These are phyloP conservation scores for Ellobius talpinus DNA, from an alignment of 2,113 vertebrate species.

Conservation along the genomic window DNA sequence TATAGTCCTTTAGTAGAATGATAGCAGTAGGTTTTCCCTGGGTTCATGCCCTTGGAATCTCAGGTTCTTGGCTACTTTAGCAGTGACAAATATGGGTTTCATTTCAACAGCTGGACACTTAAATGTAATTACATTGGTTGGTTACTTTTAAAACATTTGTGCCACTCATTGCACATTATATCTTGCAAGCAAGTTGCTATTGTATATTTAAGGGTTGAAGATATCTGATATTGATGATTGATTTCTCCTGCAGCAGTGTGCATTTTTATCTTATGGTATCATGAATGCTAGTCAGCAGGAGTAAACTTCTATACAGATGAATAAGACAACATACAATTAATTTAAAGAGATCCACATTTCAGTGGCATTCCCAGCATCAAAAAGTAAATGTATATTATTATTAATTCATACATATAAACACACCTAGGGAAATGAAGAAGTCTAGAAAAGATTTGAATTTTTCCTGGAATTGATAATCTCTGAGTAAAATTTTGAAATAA, in stretches of 20 bases:
- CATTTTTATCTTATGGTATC: too few relatives aligned
- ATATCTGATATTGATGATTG: not conserved
- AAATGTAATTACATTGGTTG: not conserved
- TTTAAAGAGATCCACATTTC: not conserved
- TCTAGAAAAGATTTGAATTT: not conserved
- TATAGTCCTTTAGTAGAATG: not conserved
- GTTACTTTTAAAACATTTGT: not conserved
- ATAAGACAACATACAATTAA: not conserved
- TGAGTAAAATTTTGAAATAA: not conserved
- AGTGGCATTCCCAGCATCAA: not conserved
- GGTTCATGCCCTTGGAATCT: not conserved
- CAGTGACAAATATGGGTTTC: not conserved
- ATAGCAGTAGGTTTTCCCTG: not conserved
- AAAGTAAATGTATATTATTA: not conserved
- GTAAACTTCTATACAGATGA: not conserved
- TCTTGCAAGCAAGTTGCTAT: too few relatives aligned
- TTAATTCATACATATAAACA: not conserved
- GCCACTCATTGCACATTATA: not conserved
- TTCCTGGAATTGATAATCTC: not conserved
- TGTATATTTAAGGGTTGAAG: not conserved
- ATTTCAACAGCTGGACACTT: too few relatives aligned
- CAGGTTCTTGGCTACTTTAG: not conserved
- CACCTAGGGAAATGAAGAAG: not conserved
- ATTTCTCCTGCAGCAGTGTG: not conserved
- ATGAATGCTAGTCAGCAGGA: not conserved